phyloP scores from a whole-genome alignment of 2,888 invertebrate species.

The Xestoiulus laeticollis region DNA sequence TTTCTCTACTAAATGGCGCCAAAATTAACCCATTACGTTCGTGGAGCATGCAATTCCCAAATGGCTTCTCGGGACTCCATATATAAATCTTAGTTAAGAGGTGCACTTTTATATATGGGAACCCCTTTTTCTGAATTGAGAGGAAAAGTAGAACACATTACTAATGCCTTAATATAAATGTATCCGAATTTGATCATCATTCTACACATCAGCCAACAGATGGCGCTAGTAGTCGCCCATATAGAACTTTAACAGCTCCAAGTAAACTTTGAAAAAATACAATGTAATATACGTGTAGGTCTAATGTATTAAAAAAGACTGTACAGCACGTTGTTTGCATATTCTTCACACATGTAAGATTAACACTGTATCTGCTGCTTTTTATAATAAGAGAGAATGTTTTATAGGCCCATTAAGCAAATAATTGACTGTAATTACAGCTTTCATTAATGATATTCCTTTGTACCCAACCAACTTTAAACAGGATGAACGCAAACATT shows the following conservation, averaged over 20 bases:
- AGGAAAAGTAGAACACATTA: neutral
- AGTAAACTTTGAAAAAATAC: too few species aligned
- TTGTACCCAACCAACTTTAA: neutral
- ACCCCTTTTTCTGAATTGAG: neutral
- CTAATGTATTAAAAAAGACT: too few species aligned
- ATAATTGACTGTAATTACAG: neutral
- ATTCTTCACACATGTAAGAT: too few species aligned
- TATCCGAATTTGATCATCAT: neutral
- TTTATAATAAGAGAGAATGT: too few species aligned
- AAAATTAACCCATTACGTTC: constrained; percentile 30
- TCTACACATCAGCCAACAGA: neutral
- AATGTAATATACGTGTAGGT: too few species aligned
- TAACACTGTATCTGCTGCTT: too few species aligned
- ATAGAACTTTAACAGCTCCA: neutral
- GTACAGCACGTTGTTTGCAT: too few species aligned
- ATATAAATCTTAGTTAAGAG: neutral
- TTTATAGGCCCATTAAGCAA: neutral
- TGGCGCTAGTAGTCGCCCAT: neutral
- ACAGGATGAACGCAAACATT: neutral
- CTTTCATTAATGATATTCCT: neutral
- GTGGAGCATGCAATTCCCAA: constrained; percentile 13
- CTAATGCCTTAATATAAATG: neutral
- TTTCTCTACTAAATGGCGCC: neutral
- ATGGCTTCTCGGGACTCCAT: neutral
- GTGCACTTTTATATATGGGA: neutral